Percentiles rank a stretch among this genome's conserved stretches.
Evolutionary conservation across 2,797 vertebrate species (phyloP).

Genomic region (Catostomus latipinnis): DNA sequence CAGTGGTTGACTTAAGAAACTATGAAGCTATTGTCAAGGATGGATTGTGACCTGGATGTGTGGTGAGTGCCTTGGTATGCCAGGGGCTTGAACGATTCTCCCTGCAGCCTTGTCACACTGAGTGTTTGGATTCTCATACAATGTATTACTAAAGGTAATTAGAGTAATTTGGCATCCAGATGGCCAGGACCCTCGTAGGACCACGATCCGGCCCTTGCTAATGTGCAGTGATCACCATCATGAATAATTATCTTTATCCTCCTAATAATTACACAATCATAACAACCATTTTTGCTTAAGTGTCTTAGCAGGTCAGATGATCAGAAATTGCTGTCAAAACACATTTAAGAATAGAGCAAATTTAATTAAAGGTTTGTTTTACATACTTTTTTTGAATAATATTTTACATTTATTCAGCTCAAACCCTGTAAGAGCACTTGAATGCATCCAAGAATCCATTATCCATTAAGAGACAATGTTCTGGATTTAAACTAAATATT

Average conservation of each 20-base stretch:
- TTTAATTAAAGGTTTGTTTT: constrained; percentile 18
- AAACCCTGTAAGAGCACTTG: constrained; percentile 23
- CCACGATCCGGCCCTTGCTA: neutral
- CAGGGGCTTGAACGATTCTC: neutral
- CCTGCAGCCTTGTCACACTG: constrained; percentile 1
- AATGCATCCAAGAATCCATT: constrained; percentile 19
- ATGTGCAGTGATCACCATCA: neutral
- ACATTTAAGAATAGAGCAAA: constrained; percentile 17
- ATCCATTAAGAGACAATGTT: constrained; percentile 43
- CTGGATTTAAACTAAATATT: constrained; percentile 40
- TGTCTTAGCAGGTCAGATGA: constrained; percentile 14
- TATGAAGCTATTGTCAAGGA: too few species aligned
- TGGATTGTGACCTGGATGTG: too few species aligned
- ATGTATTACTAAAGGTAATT: neutral
- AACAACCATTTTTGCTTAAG: constrained; percentile 4
- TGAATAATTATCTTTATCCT: constrained; percentile 60
- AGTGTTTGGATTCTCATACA: neutral
- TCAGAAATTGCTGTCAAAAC: constrained; percentile 24
- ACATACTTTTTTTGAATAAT: constrained; percentile 35
- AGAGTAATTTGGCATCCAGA: constrained; percentile 5
- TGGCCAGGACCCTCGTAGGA: neutral
- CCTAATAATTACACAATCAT: constrained; percentile 36
- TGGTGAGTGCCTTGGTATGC: too few species aligned
- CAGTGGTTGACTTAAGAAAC: too few species aligned
- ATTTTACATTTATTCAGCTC: constrained; percentile 15